Percentiles rank a stretch among this genome's conserved stretches.
phyloP scores from a whole-genome alignment of 2,888 invertebrate genomes.

The Epirrhoe alternata region DNA sequence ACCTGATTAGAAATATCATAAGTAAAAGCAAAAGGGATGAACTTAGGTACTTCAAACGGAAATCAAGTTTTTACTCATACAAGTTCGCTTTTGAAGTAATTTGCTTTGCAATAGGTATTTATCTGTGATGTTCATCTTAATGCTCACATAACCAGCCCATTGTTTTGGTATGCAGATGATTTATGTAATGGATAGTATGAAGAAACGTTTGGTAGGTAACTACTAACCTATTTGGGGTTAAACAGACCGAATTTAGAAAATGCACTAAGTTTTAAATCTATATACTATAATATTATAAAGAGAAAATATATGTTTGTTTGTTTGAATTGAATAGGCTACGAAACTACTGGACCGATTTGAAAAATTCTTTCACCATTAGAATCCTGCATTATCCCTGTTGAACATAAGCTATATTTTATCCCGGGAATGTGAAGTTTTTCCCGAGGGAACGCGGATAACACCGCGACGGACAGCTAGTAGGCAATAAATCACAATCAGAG shows the following conservation, averaged over 20 bases:
- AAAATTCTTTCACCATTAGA: too few relatives aligned
- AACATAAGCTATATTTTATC: too few relatives aligned
- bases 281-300: too few relatives aligned
- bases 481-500: too few relatives aligned
- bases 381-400: too few relatives aligned
- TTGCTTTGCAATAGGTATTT: conserved; percentile 4
- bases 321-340: too few relatives aligned
- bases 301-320: too few relatives aligned
- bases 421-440: too few relatives aligned
- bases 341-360: too few relatives aligned
- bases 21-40: background rate
- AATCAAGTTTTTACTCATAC: background rate
- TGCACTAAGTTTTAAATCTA: background rate
- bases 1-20: background rate
- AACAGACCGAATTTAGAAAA: background rate
- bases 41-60: background rate
- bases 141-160: conserved; percentile 6
- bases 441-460: too few relatives aligned
- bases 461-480: too few relatives aligned
- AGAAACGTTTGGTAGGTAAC: background rate
- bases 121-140: conserved; percentile 1
- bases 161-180: conserved; percentile 18
- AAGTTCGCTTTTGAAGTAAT: background rate
- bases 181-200: conserved; percentile 14
- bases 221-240: background rate